Conservation (phyloP, 2,888 invertebrate species). For the Podabrus alpinus region DNA sequence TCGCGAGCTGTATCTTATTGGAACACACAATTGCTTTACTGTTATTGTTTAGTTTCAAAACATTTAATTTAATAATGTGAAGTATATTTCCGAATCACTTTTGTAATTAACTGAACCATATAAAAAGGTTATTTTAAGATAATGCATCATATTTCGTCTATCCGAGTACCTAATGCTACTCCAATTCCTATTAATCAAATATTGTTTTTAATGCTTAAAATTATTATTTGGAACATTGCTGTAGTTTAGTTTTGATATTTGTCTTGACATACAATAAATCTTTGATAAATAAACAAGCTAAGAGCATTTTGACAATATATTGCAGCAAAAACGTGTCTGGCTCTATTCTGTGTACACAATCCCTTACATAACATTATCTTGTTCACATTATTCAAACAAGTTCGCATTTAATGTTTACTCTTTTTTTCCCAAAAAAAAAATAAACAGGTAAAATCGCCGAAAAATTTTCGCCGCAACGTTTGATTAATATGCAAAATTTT, state of each 20-base stretch:
- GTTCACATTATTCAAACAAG: background rate
- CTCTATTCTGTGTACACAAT: background rate
- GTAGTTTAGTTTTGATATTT: background rate
- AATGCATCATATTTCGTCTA: background rate
- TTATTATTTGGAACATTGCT: background rate
- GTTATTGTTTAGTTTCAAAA: conserved; percentile 27
- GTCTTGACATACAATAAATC: background rate
- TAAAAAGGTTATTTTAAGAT: background rate
- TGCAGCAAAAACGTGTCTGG: background rate
- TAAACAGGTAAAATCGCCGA: background rate
- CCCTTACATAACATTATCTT: background rate
- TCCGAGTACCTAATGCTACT: background rate
- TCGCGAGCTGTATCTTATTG: conserved; percentile 35
- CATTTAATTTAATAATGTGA: conserved; percentile 25
- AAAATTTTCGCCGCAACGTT: background rate
- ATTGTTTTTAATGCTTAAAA: background rate
- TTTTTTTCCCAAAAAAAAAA: background rate
- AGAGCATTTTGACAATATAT: background rate
- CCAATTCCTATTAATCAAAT: background rate
- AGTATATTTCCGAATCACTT: conserved; percentile 10
- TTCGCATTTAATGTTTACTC: background rate
- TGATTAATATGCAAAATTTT: background rate
- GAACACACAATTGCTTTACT: conserved; percentile 27
- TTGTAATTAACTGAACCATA: conserved; percentile 6
- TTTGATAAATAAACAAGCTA: background rate